A percentile compares a stretch with the other conserved stretches of the same genome.
These are phyloP conservation scores for Lagorchestes hirsutus DNA, from an alignment of 2,797 vertebrate genomes.

Conservation along the genomic window DNA sequence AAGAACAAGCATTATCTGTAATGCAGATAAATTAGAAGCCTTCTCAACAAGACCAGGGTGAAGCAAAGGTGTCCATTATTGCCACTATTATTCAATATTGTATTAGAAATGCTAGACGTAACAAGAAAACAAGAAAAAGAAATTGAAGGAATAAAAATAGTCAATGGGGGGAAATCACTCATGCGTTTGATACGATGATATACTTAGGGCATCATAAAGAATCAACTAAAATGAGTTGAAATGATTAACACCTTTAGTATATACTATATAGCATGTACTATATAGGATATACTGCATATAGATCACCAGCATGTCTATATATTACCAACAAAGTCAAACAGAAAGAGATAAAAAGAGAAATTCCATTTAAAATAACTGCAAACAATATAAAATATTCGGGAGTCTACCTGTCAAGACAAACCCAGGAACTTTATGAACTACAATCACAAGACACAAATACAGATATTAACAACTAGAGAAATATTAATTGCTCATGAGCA, in stretches of 20 bases:
- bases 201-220: background rate
- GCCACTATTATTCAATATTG: background rate
- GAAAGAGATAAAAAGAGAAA: background rate
- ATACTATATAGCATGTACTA: too few species aligned
- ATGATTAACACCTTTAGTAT: background rate
- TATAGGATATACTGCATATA: background rate
- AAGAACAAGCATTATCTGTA: background rate
- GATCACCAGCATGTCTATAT: background rate
- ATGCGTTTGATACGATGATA: background rate
- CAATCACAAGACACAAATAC: background rate
- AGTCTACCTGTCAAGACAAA: background rate
- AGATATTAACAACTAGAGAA: background rate
- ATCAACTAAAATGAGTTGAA: background rate
- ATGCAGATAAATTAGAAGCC: background rate
- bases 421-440: background rate
- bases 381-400: background rate
- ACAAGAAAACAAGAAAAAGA: background rate
- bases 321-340: background rate
- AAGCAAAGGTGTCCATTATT: background rate
- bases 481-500: background rate
- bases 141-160: background rate
- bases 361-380: background rate
- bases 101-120: background rate
- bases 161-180: background rate
- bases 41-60: background rate